Evolutionary conservation across 1,140 invertebrate genomes (phyloP).

Genomic region (Aphaenogaster rudis): DNA sequence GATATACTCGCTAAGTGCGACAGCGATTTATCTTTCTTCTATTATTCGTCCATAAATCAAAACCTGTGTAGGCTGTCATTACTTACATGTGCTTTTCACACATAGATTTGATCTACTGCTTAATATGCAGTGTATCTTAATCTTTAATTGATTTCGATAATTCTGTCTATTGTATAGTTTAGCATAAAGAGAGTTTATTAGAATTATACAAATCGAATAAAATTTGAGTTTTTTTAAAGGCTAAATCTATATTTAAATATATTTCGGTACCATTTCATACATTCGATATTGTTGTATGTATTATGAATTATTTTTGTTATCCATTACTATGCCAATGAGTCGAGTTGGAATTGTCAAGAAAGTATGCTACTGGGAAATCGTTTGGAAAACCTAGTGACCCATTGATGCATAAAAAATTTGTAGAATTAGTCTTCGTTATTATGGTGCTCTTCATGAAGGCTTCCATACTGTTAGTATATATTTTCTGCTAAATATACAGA

Average conservation of each 20-base stretch:
- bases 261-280: background rate
- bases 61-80: slow-evolving; percentile 2
- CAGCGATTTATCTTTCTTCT: slow-evolving; percentile 28
- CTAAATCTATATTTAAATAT: background rate
- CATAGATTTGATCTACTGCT: background rate
- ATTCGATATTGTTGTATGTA: background rate
- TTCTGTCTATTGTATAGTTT: background rate
- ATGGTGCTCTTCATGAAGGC: background rate
- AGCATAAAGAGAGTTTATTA: background rate
- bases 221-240: background rate
- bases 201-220: background rate
- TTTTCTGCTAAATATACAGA: background rate
- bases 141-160: background rate
- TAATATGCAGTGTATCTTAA: background rate
- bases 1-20: slow-evolving; percentile 1
- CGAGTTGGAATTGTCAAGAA: background rate
- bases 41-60: slow-evolving; percentile 55
- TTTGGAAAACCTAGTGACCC: slow-evolving; percentile 66
- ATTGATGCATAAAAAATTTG: slow-evolving; percentile 68
- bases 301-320: background rate
- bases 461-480: background rate
- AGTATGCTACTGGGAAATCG: slow-evolving; percentile 27
- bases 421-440: slow-evolving; percentile 54
- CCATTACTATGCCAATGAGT: background rate
- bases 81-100: background rate